Percentiles rank a stretch among this genome's conserved stretches.
Evolutionary conservation across 92 coral and sea anemone species (phyloP).

Genomic region (Phymanthus crucifer): DNA sequence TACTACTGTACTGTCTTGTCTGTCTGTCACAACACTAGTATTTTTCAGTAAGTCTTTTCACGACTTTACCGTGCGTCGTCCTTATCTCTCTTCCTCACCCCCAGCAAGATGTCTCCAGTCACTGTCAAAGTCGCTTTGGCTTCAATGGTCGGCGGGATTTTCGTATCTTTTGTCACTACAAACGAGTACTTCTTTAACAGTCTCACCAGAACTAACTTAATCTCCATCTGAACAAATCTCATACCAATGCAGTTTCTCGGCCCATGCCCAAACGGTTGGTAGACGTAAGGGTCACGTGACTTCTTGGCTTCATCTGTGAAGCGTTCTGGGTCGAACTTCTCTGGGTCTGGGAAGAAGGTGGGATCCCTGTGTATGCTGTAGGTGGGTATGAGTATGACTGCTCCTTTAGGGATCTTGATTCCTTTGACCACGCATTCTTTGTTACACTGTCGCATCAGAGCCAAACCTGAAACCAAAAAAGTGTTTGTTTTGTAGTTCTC

Average conservation of each 20-base stretch:
- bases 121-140: background rate
- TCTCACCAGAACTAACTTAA: constrained; percentile 54
- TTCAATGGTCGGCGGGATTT: constrained; percentile 1
- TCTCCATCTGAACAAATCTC: constrained; percentile 38
- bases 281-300: constrained; percentile 49
- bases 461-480: background rate
- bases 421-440: background rate
- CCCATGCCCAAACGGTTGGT: background rate
- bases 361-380: constrained; percentile 2
- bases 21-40: background rate
- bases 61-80: background rate
- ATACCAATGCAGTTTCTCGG: constrained; percentile 12
- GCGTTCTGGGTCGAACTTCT: too few species aligned
- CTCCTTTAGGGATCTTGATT: background rate
- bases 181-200: constrained; percentile 37
- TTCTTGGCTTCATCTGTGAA: constrained; percentile 60
- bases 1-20: background rate
- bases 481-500: too few species aligned
- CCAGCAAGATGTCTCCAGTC: background rate
- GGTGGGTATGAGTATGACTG: background rate
- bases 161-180: constrained; percentile 39
- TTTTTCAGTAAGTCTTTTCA: too few species aligned
- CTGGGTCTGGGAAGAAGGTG: constrained; percentile 33
- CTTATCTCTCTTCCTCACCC: background rate
- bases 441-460: background rate